Conservation (phyloP, 2,888 invertebrate genomes). For the Anthophora plumipes region DNA sequence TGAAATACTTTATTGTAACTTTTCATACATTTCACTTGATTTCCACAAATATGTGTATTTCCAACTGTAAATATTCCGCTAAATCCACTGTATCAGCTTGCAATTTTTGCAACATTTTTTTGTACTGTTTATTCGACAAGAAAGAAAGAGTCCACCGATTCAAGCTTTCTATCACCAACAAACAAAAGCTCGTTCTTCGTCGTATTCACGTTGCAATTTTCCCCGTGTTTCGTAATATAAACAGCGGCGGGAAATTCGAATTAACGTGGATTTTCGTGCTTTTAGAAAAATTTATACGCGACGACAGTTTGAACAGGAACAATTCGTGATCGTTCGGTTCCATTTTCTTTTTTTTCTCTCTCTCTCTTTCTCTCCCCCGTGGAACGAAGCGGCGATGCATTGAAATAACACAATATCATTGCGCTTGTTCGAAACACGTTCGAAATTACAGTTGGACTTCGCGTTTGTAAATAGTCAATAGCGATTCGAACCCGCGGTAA, state of each 20-base stretch:
- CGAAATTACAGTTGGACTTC: slow-evolving; percentile 2
- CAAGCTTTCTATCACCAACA: background rate
- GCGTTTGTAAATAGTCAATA: slow-evolving; percentile 10
- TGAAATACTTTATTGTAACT: no score
- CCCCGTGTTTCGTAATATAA: background rate
- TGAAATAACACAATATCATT: slow-evolving; percentile 26
- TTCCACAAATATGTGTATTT: no score
- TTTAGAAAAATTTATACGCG: slow-evolving; percentile 1
- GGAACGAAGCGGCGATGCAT: background rate
- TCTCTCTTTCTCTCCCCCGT: no score
- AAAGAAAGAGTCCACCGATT: no score
- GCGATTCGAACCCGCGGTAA: background rate
- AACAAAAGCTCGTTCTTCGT: background rate
- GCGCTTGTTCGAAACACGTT: background rate
- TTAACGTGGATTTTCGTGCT: background rate
- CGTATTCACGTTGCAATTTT: background rate
- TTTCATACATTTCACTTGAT: no score
- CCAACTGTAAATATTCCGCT: no score
- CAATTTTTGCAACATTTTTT: no score
- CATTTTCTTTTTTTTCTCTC: background rate
- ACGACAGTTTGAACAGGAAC: slow-evolving; percentile 14
- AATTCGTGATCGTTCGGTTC: slow-evolving; percentile 8
- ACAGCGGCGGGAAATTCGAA: background rate
- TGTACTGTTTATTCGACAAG: no score
- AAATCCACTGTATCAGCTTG: no score